Evolutionary conservation across 2,888 invertebrate species (phyloP).

Genomic region (Stenurella melanura): DNA sequence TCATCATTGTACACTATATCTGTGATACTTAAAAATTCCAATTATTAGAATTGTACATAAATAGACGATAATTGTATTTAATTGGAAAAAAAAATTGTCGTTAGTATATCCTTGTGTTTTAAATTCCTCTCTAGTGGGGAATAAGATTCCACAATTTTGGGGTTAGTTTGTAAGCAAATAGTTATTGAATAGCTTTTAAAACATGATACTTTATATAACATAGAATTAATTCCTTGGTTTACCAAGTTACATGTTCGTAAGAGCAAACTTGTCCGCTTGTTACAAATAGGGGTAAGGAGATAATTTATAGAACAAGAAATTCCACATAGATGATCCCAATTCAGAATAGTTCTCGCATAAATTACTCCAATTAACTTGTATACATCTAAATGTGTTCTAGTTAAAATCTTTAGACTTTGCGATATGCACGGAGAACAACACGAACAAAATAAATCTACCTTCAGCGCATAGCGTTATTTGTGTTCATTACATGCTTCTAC

Average conservation of each 20-base stretch:
- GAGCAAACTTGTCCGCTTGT: not conserved
- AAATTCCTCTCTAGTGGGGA: too few relatives aligned
- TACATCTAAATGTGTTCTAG: conserved; percentile 26
- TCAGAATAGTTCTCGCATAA: conserved; percentile 15
- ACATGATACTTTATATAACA: too few relatives aligned
- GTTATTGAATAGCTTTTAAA: too few relatives aligned
- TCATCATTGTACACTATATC: too few relatives aligned
- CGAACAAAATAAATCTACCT: conserved; percentile 20
- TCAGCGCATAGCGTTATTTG: conserved; percentile 23
- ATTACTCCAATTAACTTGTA: conserved; percentile 35
- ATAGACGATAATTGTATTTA: too few relatives aligned
- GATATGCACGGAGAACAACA: conserved; percentile 31
- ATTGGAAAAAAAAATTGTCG: too few relatives aligned
- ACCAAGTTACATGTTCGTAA: not conserved
- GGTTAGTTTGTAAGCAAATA: too few relatives aligned
- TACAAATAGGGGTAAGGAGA: not conserved
- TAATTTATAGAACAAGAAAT: conserved; percentile 15
- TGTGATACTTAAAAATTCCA: too few relatives aligned
- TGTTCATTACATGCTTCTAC: conserved; percentile 31
- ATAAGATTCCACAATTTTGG: too few relatives aligned
- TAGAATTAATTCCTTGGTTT: too few relatives aligned
- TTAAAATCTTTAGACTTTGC: conserved; percentile 30
- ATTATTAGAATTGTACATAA: too few relatives aligned
- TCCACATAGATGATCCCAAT: conserved; percentile 15
- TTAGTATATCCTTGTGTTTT: too few relatives aligned